Percentiles rank a stretch among this genome's conserved stretches.
Conservation (phyloP, 1,140 invertebrate genomes). For the Plectus sambesii region DNA sequence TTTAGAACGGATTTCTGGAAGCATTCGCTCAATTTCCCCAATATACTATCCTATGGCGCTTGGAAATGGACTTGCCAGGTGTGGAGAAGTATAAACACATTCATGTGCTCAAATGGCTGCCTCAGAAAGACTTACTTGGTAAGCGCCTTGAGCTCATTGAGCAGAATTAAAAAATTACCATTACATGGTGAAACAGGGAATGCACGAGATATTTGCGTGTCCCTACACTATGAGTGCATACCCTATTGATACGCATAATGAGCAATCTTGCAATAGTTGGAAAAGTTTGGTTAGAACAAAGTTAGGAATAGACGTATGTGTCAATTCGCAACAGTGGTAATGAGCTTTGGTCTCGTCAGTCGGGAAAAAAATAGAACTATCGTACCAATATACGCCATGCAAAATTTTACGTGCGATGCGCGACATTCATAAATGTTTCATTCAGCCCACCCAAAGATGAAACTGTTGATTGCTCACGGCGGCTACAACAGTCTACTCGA, state of each 20-base stretch:
- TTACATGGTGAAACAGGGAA: too few relatives aligned
- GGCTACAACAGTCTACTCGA: slow-evolving; percentile 44
- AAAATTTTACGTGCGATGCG: neutral
- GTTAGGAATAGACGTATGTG: too few relatives aligned
- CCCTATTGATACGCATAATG: too few relatives aligned
- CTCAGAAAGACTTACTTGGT: slow-evolving; percentile 45
- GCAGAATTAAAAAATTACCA: too few relatives aligned
- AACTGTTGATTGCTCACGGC: slow-evolving; percentile 41
- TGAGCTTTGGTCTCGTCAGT: too few relatives aligned
- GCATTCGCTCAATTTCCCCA: slow-evolving; percentile 37
- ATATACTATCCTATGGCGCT: slow-evolving; percentile 40
- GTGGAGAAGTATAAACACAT: slow-evolving; percentile 29
- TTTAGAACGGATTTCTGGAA: slow-evolving; percentile 37
- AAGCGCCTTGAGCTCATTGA: slow-evolving; percentile 13
- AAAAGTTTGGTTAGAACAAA: neutral
- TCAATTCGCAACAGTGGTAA: too few relatives aligned
- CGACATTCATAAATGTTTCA: neutral
- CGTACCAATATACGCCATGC: too few relatives aligned
- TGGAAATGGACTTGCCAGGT: slow-evolving; percentile 29
- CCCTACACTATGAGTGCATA: too few relatives aligned
- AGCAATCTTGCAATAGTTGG: neutral
- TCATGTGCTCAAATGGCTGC: slow-evolving; percentile 42
- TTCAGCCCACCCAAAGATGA: slow-evolving; percentile 38
- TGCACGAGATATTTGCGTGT: too few relatives aligned
- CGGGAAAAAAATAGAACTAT: too few relatives aligned